phyloP scores from a whole-genome alignment of 2,113 vertebrate genomes.

The Hylia prasina region DNA sequence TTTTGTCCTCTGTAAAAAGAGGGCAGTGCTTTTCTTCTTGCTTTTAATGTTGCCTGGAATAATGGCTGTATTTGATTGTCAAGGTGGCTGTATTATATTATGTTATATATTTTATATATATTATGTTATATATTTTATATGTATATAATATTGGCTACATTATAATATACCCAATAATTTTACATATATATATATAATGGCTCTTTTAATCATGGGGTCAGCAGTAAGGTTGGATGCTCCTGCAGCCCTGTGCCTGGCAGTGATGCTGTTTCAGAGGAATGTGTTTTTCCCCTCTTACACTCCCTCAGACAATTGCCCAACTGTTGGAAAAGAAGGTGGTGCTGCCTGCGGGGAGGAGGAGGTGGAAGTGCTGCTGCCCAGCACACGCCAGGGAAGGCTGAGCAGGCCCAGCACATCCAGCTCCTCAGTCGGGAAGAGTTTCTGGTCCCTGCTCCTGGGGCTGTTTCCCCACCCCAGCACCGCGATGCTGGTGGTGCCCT shows the following conservation, averaged over 20 bases:
- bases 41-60: background rate
- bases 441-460: background rate
- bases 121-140: too few relatives aligned
- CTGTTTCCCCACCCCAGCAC: background rate
- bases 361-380: background rate
- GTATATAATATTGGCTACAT: too few relatives aligned
- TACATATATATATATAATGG: too few relatives aligned
- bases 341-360: background rate
- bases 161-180: too few relatives aligned
- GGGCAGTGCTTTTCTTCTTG: background rate
- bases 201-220: background rate
- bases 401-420: background rate
- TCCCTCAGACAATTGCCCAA: background rate
- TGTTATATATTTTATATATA: too few relatives aligned
- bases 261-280: background rate
- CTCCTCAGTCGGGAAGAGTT: rapidly evolving
- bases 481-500: too few relatives aligned
- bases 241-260: background rate
- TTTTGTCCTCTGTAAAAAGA: background rate
- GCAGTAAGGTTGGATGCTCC: background rate
- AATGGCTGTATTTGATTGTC: background rate
- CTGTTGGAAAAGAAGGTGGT: background rate
- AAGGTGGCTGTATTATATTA: background rate
- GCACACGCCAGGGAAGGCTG: rapidly evolving
- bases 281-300: background rate